A percentile compares a stretch with the other conserved stretches of the same genome.
Evolutionary conservation across 2,797 vertebrate genomes (phyloP).

Genomic region (Myoxocephalus aenaeus): DNA sequence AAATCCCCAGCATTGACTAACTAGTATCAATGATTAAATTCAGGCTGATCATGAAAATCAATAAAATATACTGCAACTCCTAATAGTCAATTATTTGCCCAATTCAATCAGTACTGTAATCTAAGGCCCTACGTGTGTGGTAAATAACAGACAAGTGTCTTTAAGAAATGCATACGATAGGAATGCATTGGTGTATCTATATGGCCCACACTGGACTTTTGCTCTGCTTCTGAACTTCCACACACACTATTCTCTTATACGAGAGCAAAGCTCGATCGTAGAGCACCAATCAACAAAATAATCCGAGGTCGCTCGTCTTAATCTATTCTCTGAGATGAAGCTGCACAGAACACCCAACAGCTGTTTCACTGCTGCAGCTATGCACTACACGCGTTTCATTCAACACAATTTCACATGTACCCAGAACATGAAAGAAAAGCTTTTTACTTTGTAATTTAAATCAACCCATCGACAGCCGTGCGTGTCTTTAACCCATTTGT

Average conservation of each 20-base stretch:
- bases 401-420: slow-evolving; percentile 12
- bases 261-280: slow-evolving; percentile 16
- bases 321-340: slow-evolving; percentile 33
- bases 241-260: not conserved
- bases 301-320: slow-evolving; percentile 33
- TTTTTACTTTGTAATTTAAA: slow-evolving; percentile 45
- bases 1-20: not conserved
- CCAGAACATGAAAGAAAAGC: slow-evolving; percentile 22
- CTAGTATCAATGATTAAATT: not conserved
- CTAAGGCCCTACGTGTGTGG: not conserved
- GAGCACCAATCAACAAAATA: slow-evolving; percentile 24
- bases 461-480: slow-evolving; percentile 20
- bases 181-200: slow-evolving; percentile 28
- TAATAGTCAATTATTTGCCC: not conserved
- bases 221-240: slow-evolving; percentile 29
- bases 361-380: not conserved
- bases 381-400: not conserved
- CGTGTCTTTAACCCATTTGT: slow-evolving; percentile 48
- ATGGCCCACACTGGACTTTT: slow-evolving; percentile 37
- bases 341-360: slow-evolving; percentile 17
- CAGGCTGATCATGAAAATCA: not conserved
- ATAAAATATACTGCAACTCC: not conserved
- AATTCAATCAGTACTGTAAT: not conserved
- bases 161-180: not conserved
- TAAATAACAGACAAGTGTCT: not conserved